These are phyloP conservation scores for Diarsia dahlii DNA, from an alignment of 2,888 invertebrate species.

Conservation along the genomic window DNA sequence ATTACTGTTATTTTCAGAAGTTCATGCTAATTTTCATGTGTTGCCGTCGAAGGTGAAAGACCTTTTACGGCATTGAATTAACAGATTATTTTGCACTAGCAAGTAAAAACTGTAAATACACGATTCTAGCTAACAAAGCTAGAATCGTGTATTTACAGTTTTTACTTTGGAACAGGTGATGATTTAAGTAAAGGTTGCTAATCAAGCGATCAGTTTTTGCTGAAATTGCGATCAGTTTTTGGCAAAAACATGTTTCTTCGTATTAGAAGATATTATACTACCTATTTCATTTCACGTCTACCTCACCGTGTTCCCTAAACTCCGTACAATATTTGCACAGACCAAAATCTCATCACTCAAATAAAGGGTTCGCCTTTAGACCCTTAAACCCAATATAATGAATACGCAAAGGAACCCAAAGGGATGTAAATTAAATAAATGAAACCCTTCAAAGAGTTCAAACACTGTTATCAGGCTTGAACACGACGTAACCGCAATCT, in stretches of 20 bases:
- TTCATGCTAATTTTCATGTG: conserved; percentile 15
- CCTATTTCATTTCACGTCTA: not conserved
- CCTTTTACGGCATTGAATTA: conserved; percentile 8
- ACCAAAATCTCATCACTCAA: conserved; percentile 62
- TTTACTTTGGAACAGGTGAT: conserved; percentile 5
- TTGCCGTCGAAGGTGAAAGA: conserved; percentile 25
- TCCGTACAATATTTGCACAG: conserved; percentile 56
- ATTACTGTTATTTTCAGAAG: conserved; percentile 17
- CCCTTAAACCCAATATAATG: conserved; percentile 62
- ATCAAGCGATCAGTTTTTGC: not conserved
- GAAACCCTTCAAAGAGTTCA: conserved; percentile 68
- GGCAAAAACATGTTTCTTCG: not conserved
- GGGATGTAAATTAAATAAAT: conserved; percentile 68
- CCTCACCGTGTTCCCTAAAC: conserved; percentile 31
- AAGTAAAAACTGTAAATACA: too few species aligned
- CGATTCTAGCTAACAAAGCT: too few species aligned
- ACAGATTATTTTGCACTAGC: conserved; percentile 16
- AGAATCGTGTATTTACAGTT: not conserved
- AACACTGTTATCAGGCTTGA: conserved; percentile 79
- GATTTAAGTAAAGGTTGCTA: not conserved
- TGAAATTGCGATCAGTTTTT: too few species aligned
- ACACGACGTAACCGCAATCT: conserved; percentile 80
- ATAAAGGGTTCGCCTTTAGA: conserved; percentile 56
- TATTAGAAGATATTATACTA: not conserved
- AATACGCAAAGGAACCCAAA: conserved; percentile 63